These are phyloP conservation scores for Emberiza fucata DNA, from an alignment of 2,113 vertebrate species.

Conservation along the genomic window DNA sequence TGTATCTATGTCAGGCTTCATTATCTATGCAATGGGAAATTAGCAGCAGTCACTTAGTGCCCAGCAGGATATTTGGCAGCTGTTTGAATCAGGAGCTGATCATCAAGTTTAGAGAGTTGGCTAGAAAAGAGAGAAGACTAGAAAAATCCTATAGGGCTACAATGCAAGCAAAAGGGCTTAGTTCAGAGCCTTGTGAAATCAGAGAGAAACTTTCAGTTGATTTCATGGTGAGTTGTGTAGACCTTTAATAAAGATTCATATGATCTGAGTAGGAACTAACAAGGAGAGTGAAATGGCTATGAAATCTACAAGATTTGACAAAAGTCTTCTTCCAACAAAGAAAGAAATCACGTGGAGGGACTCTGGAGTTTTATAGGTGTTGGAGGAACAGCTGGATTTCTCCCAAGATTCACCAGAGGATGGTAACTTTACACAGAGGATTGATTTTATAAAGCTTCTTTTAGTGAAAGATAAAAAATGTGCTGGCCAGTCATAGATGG, in stretches of 20 bases:
- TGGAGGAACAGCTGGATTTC: not conserved
- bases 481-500: not conserved
- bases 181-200: not conserved
- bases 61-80: not conserved
- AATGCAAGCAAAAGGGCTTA: not conserved
- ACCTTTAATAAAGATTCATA: not conserved
- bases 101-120: not conserved
- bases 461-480: not conserved
- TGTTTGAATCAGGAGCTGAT: not conserved
- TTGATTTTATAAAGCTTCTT: not conserved
- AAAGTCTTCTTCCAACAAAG: not conserved
- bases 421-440: not conserved
- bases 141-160: not conserved
- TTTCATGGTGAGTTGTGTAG: not conserved
- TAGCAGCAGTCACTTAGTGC: not conserved
- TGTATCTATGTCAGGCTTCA: not conserved
- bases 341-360: not conserved
- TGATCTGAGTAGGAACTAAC: not conserved
- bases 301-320: not conserved
- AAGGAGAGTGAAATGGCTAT: not conserved
- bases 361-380: not conserved
- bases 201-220: not conserved
- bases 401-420: not conserved
- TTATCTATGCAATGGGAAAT: not conserved
- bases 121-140: not conserved